A percentile compares a stretch with the other conserved stretches of the same genome.
These are phyloP conservation scores for Oxyura jamaicensis DNA, from an alignment of 2,113 vertebrate species.

Conservation along the genomic window DNA sequence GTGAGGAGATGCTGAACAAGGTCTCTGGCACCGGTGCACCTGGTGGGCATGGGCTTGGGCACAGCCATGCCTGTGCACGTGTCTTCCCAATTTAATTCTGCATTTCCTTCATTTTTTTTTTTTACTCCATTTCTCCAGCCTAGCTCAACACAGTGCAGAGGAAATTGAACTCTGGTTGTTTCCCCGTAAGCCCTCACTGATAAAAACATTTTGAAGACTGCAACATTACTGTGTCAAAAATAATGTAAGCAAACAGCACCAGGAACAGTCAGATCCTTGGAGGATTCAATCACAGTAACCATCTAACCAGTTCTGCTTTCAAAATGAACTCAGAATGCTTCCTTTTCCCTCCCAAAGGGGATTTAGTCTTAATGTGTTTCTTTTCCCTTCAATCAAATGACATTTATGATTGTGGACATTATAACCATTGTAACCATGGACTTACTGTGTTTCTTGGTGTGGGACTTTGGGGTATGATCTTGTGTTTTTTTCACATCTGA, in stretches of 20 bases:
- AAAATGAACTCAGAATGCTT: neutral
- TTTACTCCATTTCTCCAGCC: neutral
- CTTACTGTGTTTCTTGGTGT: conserved; percentile 94
- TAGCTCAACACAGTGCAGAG: neutral
- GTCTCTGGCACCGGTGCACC: neutral
- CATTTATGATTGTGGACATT: neutral
- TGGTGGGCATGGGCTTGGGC: accelerated
- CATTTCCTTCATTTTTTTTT: neutral
- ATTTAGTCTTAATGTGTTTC: neutral
- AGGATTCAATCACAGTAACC: neutral
- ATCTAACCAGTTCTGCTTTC: neutral
- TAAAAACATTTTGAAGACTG: neutral
- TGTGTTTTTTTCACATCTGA: conserved; percentile 85
- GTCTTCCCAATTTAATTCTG: neutral
- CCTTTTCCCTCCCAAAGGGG: neutral
- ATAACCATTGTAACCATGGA: conserved; percentile 8
- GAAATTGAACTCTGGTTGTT: neutral
- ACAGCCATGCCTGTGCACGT: neutral
- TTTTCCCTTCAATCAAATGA: neutral
- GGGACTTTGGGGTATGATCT: conserved; percentile 78
- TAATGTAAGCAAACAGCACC: neutral
- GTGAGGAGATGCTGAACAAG: neutral
- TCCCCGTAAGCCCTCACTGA: neutral
- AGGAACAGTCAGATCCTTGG: neutral
- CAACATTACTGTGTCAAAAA: neutral